Base-by-base conservation (phyloP, 2,113 vertebrate species). In the Dipodomys spectabilis region DNA sequence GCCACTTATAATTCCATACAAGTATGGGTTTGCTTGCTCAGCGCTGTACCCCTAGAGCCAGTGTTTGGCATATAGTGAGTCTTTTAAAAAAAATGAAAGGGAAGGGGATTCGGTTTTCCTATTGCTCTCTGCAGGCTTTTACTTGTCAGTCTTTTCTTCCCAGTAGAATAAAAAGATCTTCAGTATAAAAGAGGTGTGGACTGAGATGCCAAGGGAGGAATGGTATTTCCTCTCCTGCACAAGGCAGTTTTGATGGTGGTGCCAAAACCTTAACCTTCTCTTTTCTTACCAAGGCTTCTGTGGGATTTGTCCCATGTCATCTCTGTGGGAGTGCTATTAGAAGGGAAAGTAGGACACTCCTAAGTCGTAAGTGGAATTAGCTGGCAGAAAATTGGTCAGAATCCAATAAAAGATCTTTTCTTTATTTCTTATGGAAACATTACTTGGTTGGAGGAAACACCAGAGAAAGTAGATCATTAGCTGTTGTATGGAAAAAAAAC, bases 371-470 rank as follows among this genome's bases (percentile, higher is more conserved):
- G 39, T 85, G 77, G 65, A 86, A 57, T 73, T 71, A 88, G 39
- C 80, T 49, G 67, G 88, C 53, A 82, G 80, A 90, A 92, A 95
- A 62, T 90, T 74, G 90, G 81, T 91, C 78, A 79, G 90, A 71
- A 91, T 87, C 86, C 84, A 87, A 79, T 97, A 78, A 95, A 93
- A 93, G 30, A 60, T 78, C 22, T 64, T 45, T 16, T 60, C 49
- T 89, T 91, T 91, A 88, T 80, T 86, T 96, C 83, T 92, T 53
- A 86, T 87, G 60, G 72, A 67, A 89, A 85, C 94, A 94, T 84
- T 86, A 86, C 53, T 95, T 93, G 39, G 44, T 60, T 39, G 30
- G 83, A 68, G 27, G 80, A 68, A 95, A 90, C 27, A 89, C 77
- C 57, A 62, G 84, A 73, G 23, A 82, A 78, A 64, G 62, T 28